Evolutionary conservation across 2,888 invertebrate genomes (phyloP).

Genomic region (Mythimna pallens): DNA sequence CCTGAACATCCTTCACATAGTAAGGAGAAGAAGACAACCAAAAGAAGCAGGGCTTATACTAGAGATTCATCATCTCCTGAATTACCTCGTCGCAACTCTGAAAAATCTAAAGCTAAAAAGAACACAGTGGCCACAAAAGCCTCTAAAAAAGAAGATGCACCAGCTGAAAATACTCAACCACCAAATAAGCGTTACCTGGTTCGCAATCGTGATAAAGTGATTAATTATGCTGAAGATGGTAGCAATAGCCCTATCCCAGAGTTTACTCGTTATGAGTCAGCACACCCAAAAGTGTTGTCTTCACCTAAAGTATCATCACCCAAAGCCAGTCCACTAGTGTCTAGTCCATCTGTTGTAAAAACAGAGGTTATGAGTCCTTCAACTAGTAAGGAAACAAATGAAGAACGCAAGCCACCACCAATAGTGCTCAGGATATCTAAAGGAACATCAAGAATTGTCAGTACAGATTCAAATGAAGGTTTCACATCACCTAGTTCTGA

Average conservation of each 20-base stretch:
- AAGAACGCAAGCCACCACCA: constrained; percentile 93
- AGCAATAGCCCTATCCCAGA: constrained; percentile 89
- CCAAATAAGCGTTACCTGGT: constrained; percentile 89
- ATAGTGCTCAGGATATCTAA: constrained; percentile 97
- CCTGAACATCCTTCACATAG: constrained; percentile 85
- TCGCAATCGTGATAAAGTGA: constrained; percentile 91
- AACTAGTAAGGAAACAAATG: constrained; percentile 86
- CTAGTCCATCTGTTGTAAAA: constrained; percentile 82
- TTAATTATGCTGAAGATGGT: constrained; percentile 92
- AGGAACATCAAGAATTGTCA: constrained; percentile 92
- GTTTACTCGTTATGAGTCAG: constrained; percentile 81
- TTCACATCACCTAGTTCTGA: constrained; percentile 90
- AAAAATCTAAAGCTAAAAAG: constrained; percentile 85
- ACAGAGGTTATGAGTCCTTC: constrained; percentile 85
- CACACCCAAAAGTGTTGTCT: constrained; percentile 68
- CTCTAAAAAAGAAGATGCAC: constrained; percentile 84
- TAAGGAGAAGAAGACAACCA: constrained; percentile 83
- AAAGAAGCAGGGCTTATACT: constrained; percentile 82
- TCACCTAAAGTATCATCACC: constrained; percentile 82
- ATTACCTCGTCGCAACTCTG: constrained; percentile 85
- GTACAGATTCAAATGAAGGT: constrained; percentile 92
- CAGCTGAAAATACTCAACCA: constrained; percentile 83
- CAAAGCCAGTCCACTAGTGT: constrained; percentile 85
- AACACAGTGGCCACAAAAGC: constrained; percentile 84
- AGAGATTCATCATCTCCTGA: constrained; percentile 88